phyloP scores from a whole-genome alignment of 2,113 vertebrate species.

The Harpagus bidentatus region DNA sequence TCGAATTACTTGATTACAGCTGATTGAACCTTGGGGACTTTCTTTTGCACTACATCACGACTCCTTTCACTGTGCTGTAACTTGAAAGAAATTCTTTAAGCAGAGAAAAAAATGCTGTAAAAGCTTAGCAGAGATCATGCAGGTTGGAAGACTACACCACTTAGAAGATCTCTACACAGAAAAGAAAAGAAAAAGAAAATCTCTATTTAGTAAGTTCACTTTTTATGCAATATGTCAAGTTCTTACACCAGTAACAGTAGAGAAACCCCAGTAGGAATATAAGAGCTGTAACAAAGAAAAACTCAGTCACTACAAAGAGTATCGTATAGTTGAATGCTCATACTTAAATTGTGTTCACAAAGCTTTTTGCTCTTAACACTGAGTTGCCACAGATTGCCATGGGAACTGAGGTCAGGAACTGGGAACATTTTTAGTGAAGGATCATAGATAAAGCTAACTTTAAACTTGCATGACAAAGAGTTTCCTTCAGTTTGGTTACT shows the following conservation, averaged over 20 bases:
- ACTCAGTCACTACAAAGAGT: neutral
- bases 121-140: neutral
- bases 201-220: neutral
- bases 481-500: neutral
- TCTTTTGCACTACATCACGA: neutral
- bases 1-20: neutral
- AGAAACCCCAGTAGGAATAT: neutral
- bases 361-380: neutral
- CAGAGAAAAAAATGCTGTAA: neutral
- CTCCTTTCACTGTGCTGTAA: neutral
- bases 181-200: neutral
- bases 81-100: neutral
- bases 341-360: neutral
- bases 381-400: neutral
- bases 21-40: neutral
- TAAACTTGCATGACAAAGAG: neutral
- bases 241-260: neutral
- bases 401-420: neutral
- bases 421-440: neutral
- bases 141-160: neutral
- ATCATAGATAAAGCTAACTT: neutral
- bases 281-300: neutral
- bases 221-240: neutral
- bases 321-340: neutral
- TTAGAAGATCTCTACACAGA: neutral